Percentiles rank a stretch among this genome's conserved stretches.
Conservation (phyloP, 2,797 vertebrate species). For the Liparis tanakae region DNA sequence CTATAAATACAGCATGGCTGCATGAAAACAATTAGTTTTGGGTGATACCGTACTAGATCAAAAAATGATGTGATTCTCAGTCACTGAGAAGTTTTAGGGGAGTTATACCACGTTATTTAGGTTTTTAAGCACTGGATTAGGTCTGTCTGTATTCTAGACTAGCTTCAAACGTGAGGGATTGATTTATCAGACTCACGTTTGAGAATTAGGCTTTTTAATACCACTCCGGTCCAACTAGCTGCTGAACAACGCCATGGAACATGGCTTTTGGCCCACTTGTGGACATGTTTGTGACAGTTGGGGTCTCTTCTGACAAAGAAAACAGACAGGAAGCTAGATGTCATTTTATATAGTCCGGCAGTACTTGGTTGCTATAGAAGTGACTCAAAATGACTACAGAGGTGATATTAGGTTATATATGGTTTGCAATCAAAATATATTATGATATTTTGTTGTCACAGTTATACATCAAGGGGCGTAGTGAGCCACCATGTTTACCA, state of each 20-base stretch:
- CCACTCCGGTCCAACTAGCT: slow-evolving; percentile 9
- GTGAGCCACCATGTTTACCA: background rate
- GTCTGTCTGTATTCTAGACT: slow-evolving; percentile 12
- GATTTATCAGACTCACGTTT: background rate
- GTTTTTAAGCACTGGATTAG: slow-evolving; percentile 1
- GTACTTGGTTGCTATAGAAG: background rate
- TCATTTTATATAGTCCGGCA: no score
- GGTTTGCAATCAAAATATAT: no score
- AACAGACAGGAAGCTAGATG: slow-evolving; percentile 25
- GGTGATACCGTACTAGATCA: background rate
- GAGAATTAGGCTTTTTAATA: slow-evolving; percentile 14
- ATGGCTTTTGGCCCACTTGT: slow-evolving; percentile 45
- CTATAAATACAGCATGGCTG: background rate
- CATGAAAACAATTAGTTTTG: background rate
- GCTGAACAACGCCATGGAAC: slow-evolving; percentile 23
- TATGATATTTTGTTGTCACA: slow-evolving; percentile 5
- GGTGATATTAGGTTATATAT: background rate
- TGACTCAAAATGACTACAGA: background rate
- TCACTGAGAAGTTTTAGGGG: background rate
- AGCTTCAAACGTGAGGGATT: slow-evolving; percentile 33
- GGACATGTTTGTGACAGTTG: slow-evolving; percentile 33
- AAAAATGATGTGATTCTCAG: background rate
- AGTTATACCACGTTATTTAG: background rate
- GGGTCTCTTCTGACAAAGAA: slow-evolving; percentile 44
- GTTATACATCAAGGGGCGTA: background rate